A percentile compares a stretch with the other conserved stretches of the same genome.
Conservation (phyloP, 2,888 invertebrate species). For the Antheraea assamensis region DNA sequence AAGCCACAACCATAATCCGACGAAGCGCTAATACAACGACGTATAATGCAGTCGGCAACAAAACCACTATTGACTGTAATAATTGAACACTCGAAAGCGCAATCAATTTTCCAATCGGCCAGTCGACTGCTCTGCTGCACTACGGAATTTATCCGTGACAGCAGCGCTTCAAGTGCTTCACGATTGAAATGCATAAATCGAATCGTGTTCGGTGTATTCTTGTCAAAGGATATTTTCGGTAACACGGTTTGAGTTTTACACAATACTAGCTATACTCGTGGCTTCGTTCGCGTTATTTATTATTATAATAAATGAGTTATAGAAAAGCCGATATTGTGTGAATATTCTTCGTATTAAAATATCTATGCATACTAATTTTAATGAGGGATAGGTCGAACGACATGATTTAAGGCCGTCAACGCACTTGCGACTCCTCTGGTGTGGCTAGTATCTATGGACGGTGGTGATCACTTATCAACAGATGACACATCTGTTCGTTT, state of each 20-base stretch:
- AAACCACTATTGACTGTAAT: background rate
- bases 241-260: background rate
- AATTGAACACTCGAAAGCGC: constrained; percentile 10
- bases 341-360: too few species aligned
- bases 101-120: constrained; percentile 16
- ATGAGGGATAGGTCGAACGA: too few species aligned
- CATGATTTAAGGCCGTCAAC: too few species aligned
- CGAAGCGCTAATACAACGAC: background rate
- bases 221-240: background rate
- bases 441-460: too few species aligned
- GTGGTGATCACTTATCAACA: too few species aligned
- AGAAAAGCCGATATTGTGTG: too few species aligned
- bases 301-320: too few species aligned
- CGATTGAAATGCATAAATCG: constrained; percentile 32
- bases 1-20: background rate
- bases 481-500: too few species aligned
- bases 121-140: constrained; percentile 14
- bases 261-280: too few species aligned
- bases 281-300: too few species aligned
- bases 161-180: background rate
- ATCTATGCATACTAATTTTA: too few species aligned
- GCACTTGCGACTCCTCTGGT: too few species aligned
- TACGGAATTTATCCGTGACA: constrained; percentile 14
- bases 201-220: background rate
- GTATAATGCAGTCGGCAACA: constrained; percentile 1